Conservation (phyloP, 2,797 vertebrate genomes). For the Paratrypauchen microcephalus region DNA sequence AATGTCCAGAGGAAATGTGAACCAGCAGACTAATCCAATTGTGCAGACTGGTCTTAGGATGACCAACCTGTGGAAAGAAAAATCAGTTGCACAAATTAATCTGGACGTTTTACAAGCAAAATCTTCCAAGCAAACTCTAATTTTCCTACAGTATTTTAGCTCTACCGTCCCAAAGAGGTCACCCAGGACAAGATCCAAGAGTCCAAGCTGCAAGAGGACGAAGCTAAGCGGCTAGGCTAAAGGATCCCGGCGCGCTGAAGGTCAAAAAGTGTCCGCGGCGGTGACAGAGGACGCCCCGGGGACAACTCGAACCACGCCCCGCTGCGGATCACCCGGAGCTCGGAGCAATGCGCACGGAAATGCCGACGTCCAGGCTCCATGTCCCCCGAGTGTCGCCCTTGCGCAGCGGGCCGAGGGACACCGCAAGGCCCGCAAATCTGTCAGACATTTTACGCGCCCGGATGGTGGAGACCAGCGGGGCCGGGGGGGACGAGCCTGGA, state of each 20-base stretch:
- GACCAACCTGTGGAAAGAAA: conserved; percentile 21
- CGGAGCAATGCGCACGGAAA: background rate
- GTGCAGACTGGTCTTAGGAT: conserved; percentile 19
- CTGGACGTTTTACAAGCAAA: background rate
- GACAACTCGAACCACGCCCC: background rate
- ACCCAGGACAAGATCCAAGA: too few species aligned
- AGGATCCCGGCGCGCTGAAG: conserved; percentile 54
- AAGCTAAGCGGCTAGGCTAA: conserved; percentile 61
- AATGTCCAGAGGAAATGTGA: background rate
- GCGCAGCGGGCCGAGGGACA: background rate
- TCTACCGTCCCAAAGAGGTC: background rate
- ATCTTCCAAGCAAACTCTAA: background rate
- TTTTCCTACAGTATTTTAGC: too few species aligned
- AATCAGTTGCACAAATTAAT: conserved; percentile 15
- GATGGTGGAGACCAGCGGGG: background rate
- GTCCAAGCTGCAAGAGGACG: background rate
- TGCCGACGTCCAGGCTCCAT: rapidly evolving
- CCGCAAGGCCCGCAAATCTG: background rate
- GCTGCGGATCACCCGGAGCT: too few species aligned
- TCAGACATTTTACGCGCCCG: background rate
- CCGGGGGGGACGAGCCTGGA: background rate
- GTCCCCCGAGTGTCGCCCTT: conserved; percentile 9
- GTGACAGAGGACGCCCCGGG: conserved; percentile 13
- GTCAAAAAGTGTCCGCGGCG: conserved; percentile 56
- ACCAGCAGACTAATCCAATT: conserved; percentile 39